These are phyloP conservation scores for Drosophila subobscura DNA, from an alignment of 1,140 invertebrate genomes.

Conservation along the genomic window DNA sequence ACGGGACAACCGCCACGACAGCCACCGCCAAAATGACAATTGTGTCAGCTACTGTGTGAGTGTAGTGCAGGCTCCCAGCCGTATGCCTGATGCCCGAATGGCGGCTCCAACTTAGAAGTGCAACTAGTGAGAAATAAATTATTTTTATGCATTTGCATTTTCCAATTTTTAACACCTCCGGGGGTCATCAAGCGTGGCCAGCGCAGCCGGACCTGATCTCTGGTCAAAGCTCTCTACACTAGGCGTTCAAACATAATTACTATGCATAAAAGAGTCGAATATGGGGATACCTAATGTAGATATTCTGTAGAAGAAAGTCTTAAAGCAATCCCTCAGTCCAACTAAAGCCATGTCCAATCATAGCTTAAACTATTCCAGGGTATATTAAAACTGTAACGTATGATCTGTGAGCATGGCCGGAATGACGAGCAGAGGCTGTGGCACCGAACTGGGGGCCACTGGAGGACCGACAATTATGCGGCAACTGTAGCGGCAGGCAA, in stretches of 20 bases:
- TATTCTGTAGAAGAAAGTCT: too few relatives aligned
- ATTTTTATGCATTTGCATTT: constrained; percentile 83
- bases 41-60: constrained; percentile 81
- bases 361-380: not conserved
- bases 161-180: constrained; percentile 82
- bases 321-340: too few relatives aligned
- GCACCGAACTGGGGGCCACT: constrained; percentile 18
- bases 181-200: constrained; percentile 76
- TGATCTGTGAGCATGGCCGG: constrained; percentile 1
- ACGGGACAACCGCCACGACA: constrained; percentile 2
- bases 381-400: constrained; percentile 26
- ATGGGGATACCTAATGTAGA: not conserved
- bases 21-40: constrained; percentile 77
- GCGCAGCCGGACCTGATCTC: constrained; percentile 12
- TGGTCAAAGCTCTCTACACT: constrained; percentile 30
- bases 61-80: constrained; percentile 23
- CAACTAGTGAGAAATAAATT: constrained; percentile 74
- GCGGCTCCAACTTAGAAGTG: constrained; percentile 68
- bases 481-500: constrained; percentile 40
- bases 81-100: constrained; percentile 35
- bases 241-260: constrained; percentile 65
- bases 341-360: not conserved
- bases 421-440: constrained; percentile 13
- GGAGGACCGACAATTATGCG: constrained; percentile 66
- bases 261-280: not conserved